Evolutionary conservation across 2,888 invertebrate species (phyloP), one percentile per base, ranked within the genome.

Genomic region (Meta bourneti): DNA sequence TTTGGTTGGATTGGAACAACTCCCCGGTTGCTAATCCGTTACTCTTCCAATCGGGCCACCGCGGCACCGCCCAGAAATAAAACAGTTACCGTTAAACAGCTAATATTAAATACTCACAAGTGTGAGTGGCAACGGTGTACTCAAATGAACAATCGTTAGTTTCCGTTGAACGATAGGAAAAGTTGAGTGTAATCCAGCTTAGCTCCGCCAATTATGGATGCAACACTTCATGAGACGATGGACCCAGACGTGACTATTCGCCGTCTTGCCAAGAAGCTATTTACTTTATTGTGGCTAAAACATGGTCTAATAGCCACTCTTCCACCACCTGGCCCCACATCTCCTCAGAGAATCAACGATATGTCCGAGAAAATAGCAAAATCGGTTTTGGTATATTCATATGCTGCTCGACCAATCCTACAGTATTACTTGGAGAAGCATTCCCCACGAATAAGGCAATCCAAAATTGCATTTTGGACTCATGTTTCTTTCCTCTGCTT

Each of bases 371-470:
- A 52, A n/a, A 52, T 78, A 16, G 34, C 49, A 19, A 19, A 71
- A 51, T 34, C 71, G 0, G 82, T 82, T 1, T 9, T 82, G 7
- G 70, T 82, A n/a, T 71, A 71, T 19, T 82, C 78, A 7, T 52
- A 48, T n/a, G 6, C 52, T 51, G 19, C 19, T 16, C 78, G 78
- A 6, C n/a, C 80, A n/a, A 8, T 70, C 6, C 49, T 70, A 71
- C 7, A 71, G 16, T n/a, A 49, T 9, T 82, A 71, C 49, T 11
- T 82, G 49, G 48, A 71, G 0, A 71, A 51, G 6, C 34, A 82
- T 51, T 48, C 49, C 0, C 34, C 13, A 8, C n/a, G 49, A 19
- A 71, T 51, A 49, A 5, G 9, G 5, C 6, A 6, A 7, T 71
- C 82, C 9, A 77, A 49, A 51, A 48, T 49, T 9, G 8, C 48